These are phyloP conservation scores for Naso thynnoides DNA, from an alignment of 2,797 vertebrate species.

Conservation along the genomic window DNA sequence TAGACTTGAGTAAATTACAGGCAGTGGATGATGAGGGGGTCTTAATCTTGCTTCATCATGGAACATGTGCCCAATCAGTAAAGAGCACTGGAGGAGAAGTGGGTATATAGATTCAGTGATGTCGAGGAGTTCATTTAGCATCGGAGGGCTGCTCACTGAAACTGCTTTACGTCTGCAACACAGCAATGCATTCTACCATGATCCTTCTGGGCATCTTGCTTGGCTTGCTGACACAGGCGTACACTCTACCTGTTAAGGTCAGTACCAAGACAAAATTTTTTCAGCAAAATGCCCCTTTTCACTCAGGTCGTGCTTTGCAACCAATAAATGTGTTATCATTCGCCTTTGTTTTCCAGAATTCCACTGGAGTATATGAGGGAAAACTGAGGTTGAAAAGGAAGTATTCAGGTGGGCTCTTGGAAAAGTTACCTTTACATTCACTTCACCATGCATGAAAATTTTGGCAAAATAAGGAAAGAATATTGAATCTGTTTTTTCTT, in stretches of 20 bases:
- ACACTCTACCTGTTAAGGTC: slow-evolving; percentile 80
- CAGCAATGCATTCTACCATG: slow-evolving; percentile 63
- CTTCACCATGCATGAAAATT: slow-evolving; percentile 5
- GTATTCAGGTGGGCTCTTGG: slow-evolving; percentile 75
- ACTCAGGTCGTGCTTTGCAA: not conserved
- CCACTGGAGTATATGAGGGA: slow-evolving; percentile 68
- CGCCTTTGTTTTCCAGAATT: slow-evolving; percentile 73
- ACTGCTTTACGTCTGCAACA: slow-evolving; percentile 31
- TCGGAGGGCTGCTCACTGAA: slow-evolving; percentile 34
- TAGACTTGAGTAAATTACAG: slow-evolving; percentile 77
- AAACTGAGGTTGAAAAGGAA: slow-evolving; percentile 77
- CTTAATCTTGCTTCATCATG: slow-evolving; percentile 69
- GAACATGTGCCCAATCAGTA: slow-evolving; percentile 68
- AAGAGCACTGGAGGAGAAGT: slow-evolving; percentile 49
- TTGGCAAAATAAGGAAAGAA: not conserved
- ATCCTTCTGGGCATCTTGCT: slow-evolving; percentile 64
- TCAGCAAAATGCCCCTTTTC: not conserved
- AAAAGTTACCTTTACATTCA: not conserved
- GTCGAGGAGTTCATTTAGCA: slow-evolving; percentile 42
- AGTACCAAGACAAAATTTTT: slow-evolving; percentile 41
- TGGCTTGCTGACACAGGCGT: slow-evolving; percentile 67
- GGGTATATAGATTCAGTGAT: slow-evolving; percentile 72
- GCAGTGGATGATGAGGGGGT: slow-evolving; percentile 67
- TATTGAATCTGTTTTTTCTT: slow-evolving; percentile 16
- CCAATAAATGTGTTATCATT: slow-evolving; percentile 3